Base-by-base conservation (phyloP, 2,888 invertebrate species). In the Autographa gamma region DNA sequence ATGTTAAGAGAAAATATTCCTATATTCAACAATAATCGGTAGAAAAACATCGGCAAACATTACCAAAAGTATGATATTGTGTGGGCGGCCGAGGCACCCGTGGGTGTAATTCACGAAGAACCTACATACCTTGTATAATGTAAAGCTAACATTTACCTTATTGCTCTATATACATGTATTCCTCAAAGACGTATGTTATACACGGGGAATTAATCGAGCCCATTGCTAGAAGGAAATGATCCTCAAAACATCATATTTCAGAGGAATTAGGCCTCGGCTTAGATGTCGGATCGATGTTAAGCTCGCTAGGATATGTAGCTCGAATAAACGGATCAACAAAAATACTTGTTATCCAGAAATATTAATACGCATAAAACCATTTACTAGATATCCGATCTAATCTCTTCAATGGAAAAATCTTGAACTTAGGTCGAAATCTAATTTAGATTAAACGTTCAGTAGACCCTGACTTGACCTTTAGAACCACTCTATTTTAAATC, bases 91-190 rank as follows among this genome's bases (percentile, higher is more conserved):
- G n/a, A 25, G 54, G 19, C 19, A 56, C 54, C 2, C 54, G 54
- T 25, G 54, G 54, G 54, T 25, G 19, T 56, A 13, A 19, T 25
- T 56, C 54, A 25, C n/a, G 19, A 56, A 25, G 11, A 5, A 25
- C 19, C 54, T 56, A 56, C 2, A 56, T 56, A 25, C 54, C 54
- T 56, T 56, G 54, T 19, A 56, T 56, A 25, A 19, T 56, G 25
- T 13, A 18, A 19, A 56, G 19, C 25, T 56, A 19, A 54, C 13
- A 25, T 56, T 56, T 13, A 25, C 19, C 54, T 48, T n/a, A 43
- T 43, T 43, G 43, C 43, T 43, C 7, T 41, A 14, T 41, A 41
- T n/a, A n/a, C 16, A 5, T n/a, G 16, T n/a, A 48, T 48, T 48
- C 48, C n/a, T 48, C 48, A 48, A 48, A 48, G 48, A 48, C 43